These are phyloP conservation scores for Paguma larvata DNA, from an alignment of 2,797 vertebrate species.

Conservation along the genomic window DNA sequence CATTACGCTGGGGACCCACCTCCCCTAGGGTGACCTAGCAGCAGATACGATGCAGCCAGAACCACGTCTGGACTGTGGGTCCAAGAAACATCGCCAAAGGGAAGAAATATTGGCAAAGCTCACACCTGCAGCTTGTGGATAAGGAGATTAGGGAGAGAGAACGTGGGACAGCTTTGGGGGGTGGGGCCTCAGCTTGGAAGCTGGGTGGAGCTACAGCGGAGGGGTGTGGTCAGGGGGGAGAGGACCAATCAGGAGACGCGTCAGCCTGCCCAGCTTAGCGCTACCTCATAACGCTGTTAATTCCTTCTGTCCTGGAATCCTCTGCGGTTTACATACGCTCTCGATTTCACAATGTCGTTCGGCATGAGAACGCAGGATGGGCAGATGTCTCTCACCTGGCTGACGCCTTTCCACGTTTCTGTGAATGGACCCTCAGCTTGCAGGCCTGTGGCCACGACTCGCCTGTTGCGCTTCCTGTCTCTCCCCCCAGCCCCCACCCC, in stretches of 20 bases:
- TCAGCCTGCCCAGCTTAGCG: too few species aligned
- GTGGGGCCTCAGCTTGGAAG: not conserved
- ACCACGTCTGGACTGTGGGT: not conserved
- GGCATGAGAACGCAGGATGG: not conserved
- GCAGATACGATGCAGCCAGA: not conserved
- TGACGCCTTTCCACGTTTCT: not conserved
- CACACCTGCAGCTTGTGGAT: not conserved
- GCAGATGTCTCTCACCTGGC: not conserved
- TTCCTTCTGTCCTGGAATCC: not conserved
- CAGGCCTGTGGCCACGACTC: not conserved
- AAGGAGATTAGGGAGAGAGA: fast-evolving
- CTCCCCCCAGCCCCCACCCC: too few species aligned
- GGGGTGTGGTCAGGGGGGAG: not conserved
- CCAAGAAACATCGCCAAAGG: not conserved
- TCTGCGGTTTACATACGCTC: not conserved
- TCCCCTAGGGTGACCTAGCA: not conserved
- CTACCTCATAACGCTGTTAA: too few species aligned
- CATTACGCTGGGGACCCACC: not conserved
- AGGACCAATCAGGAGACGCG: not conserved
- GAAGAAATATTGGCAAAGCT: not conserved
- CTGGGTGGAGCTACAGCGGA: not conserved
- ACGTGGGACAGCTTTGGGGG: fast-evolving
- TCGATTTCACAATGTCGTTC: not conserved
- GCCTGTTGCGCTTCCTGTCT: not conserved
- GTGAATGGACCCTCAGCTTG: not conserved